Conservation (phyloP, 2,888 invertebrate genomes). For the Mantis religiosa region DNA sequence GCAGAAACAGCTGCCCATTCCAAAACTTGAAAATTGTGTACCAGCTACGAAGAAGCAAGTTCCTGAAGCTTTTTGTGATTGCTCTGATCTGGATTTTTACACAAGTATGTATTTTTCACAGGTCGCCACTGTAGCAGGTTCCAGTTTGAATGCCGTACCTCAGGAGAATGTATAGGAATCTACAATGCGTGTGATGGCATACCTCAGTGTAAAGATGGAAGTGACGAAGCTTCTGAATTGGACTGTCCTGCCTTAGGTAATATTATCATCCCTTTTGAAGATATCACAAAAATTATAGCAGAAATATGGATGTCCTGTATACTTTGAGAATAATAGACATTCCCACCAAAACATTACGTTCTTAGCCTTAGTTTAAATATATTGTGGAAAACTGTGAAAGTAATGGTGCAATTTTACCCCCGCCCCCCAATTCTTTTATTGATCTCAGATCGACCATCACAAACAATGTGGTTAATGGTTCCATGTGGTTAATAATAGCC, state of each 20-base stretch:
- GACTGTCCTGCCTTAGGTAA: constrained; percentile 56
- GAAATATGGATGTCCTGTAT: neutral
- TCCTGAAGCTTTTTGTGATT: no score
- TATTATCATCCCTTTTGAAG: neutral
- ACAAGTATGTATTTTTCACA: neutral
- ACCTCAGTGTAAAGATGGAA: constrained; percentile 85
- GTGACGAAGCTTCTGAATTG: constrained; percentile 84
- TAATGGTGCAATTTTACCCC: no score
- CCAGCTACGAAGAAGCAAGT: no score
- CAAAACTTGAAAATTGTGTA: no score
- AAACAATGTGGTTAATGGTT: no score
- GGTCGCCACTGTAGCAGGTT: constrained; percentile 64
- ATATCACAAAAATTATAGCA: neutral
- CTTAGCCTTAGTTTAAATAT: neutral
- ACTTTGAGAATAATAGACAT: neutral
- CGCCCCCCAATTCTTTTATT: no score
- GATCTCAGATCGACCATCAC: no score
- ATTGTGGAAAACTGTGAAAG: no score
- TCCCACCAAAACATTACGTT: neutral
- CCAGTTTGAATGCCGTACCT: constrained; percentile 79
- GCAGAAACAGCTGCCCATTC: no score
- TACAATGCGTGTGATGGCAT: constrained; percentile 95
- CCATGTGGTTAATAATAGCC: no score
- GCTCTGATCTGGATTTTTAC: neutral
- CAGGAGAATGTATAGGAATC: constrained; percentile 87